Evolutionary conservation across 2,113 vertebrate genomes (phyloP), one percentile per base, ranked within the genome.

Genomic region (Athene cunicularia): DNA sequence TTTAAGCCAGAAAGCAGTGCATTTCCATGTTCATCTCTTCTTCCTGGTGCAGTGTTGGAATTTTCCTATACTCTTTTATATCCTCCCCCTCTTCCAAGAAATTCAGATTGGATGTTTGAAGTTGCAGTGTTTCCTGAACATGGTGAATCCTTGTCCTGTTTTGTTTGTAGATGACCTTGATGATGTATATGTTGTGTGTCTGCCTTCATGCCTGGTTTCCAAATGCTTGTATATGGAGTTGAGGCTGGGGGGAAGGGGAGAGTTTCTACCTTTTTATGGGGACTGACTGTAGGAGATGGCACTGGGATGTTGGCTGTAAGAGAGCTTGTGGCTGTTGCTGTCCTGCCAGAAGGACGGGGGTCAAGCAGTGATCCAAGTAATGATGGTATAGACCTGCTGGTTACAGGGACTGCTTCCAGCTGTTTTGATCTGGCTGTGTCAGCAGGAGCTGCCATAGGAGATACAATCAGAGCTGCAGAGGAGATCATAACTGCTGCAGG

Each of bases 151-250:
- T 96, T 86, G 83, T 96, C 81, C 94, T 86, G 52, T 92, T 98
- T 97, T 71, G 71, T 98, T 97, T 98, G 91, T 97, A 98, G 96
- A 97, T 97, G 88, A 97, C 95, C 95, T 96, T 90, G 90, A 45
- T 77, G 81, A 93, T 68, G 90, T 95, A 26, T 67, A 56, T 83
- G 39, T 92, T 86, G 74, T 95, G 70, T 95, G 77, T 92, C 87
- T 56, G 79, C 73, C 72, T 86, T 95, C 88, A 39, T 75, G 64
- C 59, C 53, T 92, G 77, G 67, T 73, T 80, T 95, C 62, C 67
- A 83, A 90, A 83, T 88, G 63, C 52, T 95, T 89, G 35, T 82
- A 14, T 86, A 62, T 88, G 89, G 91, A 95, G 66, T 47, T 81
- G 90, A 93, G 95, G 47, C 80, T 93, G 93, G 90, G 81, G 73